A percentile compares a stretch with the other conserved stretches of the same genome.
phyloP scores from a whole-genome alignment of 2,113 vertebrate species.

The Cryptotis parvus region DNA sequence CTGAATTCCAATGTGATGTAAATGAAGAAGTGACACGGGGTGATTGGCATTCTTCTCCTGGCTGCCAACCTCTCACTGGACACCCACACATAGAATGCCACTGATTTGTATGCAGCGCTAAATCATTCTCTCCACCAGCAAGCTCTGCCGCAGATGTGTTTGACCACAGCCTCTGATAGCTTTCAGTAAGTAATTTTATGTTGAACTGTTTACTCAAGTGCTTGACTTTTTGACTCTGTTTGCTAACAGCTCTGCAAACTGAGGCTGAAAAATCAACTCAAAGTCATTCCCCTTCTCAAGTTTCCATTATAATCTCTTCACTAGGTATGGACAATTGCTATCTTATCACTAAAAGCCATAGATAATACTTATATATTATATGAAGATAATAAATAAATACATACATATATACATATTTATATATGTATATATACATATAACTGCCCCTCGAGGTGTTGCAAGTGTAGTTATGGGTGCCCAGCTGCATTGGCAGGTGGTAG shows the following conservation, averaged over 20 bases:
- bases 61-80: constrained; percentile 67
- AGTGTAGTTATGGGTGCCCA: too few relatives aligned
- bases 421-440: too few relatives aligned
- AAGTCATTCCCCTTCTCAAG: constrained; percentile 56
- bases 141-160: constrained; percentile 76
- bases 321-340: constrained; percentile 69
- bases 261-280: neutral
- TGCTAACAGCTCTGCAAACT: constrained; percentile 75
- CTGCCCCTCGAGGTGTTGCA: too few relatives aligned
- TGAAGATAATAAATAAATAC: too few relatives aligned
- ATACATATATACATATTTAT: too few relatives aligned
- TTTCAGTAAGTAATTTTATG: constrained; percentile 78
- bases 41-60: constrained; percentile 72
- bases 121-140: constrained; percentile 65
- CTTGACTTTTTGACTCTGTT: constrained; percentile 84
- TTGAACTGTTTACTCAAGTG: constrained; percentile 79
- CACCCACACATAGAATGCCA: constrained; percentile 51
- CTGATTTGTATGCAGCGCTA: constrained; percentile 79
- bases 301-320: constrained; percentile 72
- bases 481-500: too few relatives aligned
- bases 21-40: constrained; percentile 75
- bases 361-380: neutral
- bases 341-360: constrained; percentile 54
- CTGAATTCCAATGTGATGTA: constrained; percentile 84
- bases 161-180: constrained; percentile 72